Evolutionary conservation across 1,140 invertebrate species (phyloP).

Genomic region (Drosophila ananassae): DNA sequence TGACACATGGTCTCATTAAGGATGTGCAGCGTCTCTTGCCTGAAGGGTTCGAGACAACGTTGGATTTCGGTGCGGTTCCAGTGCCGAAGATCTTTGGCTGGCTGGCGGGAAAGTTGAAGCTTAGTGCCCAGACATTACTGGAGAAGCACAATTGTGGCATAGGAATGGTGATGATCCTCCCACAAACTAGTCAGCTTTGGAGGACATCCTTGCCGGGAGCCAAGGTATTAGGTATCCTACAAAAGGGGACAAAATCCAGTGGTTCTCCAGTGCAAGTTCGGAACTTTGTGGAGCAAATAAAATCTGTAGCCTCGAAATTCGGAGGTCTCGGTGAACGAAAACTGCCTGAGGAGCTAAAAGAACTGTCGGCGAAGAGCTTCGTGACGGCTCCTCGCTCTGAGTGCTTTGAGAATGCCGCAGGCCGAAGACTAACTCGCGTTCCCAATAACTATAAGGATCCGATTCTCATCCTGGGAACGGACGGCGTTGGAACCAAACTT

Average conservation of each 20-base stretch:
- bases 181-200: conserved; percentile 57
- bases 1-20: conserved; percentile 96
- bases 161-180: conserved; percentile 91
- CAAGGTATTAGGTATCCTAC: conserved; percentile 71
- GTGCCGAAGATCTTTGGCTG: conserved; percentile 89
- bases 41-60: conserved; percentile 86
- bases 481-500: conserved; percentile 98
- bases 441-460: conserved; percentile 89
- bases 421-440: conserved; percentile 57
- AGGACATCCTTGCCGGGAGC: conserved; percentile 54
- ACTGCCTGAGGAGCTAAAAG: conserved; percentile 32
- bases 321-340: conserved; percentile 33
- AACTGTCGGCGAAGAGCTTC: background rate
- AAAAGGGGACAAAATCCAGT: conserved; percentile 15
- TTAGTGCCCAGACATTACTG: conserved; percentile 91
- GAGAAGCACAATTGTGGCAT: conserved; percentile 97
- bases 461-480: conserved; percentile 95
- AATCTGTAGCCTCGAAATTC: conserved; percentile 43
- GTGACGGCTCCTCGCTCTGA: conserved; percentile 22
- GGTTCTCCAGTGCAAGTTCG: conserved; percentile 47
- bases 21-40: conserved; percentile 94
- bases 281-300: conserved; percentile 65
- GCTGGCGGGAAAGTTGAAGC: conserved; percentile 87
- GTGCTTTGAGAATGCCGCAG: conserved; percentile 55
- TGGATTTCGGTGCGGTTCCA: conserved; percentile 91